Evolutionary conservation across 1,140 invertebrate species (phyloP).

Genomic region (Andrena cerasifolii): DNA sequence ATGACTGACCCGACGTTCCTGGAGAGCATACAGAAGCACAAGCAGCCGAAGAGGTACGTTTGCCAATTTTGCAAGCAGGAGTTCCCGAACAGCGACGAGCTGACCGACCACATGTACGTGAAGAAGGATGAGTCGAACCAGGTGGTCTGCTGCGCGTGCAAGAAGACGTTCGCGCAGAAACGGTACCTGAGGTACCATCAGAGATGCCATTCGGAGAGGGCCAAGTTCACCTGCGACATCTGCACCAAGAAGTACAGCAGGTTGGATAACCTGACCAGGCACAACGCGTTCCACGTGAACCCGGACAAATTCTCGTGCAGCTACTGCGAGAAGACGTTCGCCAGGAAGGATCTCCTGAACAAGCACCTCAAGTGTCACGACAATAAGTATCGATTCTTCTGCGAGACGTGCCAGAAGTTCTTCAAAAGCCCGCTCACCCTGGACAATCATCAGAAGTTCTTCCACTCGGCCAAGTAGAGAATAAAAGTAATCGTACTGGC

Average conservation of each 20-base stretch:
- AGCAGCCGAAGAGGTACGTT: constrained; percentile 48
- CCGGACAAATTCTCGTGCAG: constrained; percentile 76
- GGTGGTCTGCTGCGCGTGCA: constrained; percentile 74
- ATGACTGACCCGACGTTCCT: constrained; percentile 76
- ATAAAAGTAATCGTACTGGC: no score
- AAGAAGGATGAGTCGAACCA: constrained; percentile 67
- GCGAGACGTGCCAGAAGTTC: constrained; percentile 72
- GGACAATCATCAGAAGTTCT: constrained; percentile 65
- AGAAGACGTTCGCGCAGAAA: constrained; percentile 74
- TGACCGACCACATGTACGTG: constrained; percentile 69
- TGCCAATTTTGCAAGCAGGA: constrained; percentile 74
- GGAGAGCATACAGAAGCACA: constrained; percentile 64
- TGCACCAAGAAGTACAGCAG: constrained; percentile 76
- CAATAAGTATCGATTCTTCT: constrained; percentile 71
- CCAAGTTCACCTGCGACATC: constrained; percentile 75
- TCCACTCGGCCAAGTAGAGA: not conserved
- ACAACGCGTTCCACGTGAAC: constrained; percentile 77
- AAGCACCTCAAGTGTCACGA: constrained; percentile 77
- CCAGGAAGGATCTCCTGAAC: constrained; percentile 76
- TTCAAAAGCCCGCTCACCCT: constrained; percentile 73
- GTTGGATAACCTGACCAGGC: constrained; percentile 76
- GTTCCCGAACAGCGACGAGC: constrained; percentile 62
- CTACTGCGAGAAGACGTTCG: constrained; percentile 74
- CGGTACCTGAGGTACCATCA: constrained; percentile 76
- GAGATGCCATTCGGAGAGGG: constrained; percentile 72